phyloP scores from a whole-genome alignment of 92 coral and sea anemone genomes.

The Porites evermanni region DNA sequence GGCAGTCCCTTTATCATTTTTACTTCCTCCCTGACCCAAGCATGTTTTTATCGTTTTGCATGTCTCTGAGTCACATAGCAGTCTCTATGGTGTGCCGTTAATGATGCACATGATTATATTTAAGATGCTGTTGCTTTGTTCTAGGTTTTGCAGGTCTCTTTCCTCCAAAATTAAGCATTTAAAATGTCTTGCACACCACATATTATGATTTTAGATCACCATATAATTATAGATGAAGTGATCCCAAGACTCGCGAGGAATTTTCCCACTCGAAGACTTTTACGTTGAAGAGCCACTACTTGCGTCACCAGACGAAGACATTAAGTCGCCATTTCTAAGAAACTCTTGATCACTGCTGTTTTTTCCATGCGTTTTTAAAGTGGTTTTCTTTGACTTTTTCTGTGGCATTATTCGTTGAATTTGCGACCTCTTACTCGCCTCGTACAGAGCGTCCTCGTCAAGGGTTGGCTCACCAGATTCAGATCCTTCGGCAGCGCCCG shows the following conservation, averaged over 20 bases:
- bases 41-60: no score
- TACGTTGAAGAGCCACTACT: conserved; percentile 43
- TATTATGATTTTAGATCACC: not conserved
- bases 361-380: conserved; percentile 1
- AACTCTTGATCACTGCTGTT: conserved; percentile 34
- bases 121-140: no score
- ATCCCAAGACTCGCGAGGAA: not conserved
- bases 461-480: conserved; percentile 44
- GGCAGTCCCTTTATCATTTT: no score
- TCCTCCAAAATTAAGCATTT: not conserved
- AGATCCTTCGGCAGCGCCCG: conserved; percentile 54
- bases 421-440: conserved; percentile 34
- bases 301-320: conserved; percentile 31
- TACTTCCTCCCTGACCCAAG: no score
- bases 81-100: no score
- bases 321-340: conserved; percentile 20
- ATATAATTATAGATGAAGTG: not conserved
- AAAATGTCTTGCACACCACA: not conserved
- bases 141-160: not conserved
- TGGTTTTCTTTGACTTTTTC: conserved; percentile 29
- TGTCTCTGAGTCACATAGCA: no score
- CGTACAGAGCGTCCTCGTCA: conserved; percentile 54
- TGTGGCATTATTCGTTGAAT: conserved; percentile 45
- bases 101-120: no score
- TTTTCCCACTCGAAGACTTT: not conserved